These are phyloP conservation scores for Prionailurus viverrinus DNA, from an alignment of 2,113 vertebrate genomes.

Conservation along the genomic window DNA sequence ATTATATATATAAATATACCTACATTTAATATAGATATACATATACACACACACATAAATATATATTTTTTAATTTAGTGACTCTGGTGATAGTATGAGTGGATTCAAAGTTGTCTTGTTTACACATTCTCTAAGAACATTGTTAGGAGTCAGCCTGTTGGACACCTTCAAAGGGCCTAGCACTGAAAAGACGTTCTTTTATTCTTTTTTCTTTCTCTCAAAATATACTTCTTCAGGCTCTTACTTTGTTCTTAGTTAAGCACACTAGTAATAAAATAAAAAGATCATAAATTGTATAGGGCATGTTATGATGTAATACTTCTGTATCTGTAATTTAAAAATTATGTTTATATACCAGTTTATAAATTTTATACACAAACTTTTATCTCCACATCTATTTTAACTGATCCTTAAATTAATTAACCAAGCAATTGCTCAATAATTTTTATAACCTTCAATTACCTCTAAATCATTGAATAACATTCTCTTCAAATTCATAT, in stretches of 20 bases:
- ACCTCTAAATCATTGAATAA: slow-evolving; percentile 52
- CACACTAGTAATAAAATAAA: slow-evolving; percentile 49
- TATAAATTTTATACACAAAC: not conserved
- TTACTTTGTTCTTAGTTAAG: slow-evolving; percentile 62
- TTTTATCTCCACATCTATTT: slow-evolving; percentile 26
- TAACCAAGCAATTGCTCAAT: slow-evolving; percentile 22
- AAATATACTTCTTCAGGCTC: slow-evolving; percentile 46
- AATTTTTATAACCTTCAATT: slow-evolving; percentile 49
- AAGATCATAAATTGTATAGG: not conserved
- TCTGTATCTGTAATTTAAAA: slow-evolving; percentile 51
- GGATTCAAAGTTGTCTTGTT: not conserved
- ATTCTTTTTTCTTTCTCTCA: slow-evolving; percentile 34
- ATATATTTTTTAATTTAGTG: not conserved
- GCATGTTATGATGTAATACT: slow-evolving; percentile 26
- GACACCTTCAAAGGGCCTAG: slow-evolving; percentile 13
- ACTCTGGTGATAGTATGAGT: slow-evolving; percentile 24
- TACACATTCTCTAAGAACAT: slow-evolving; percentile 8
- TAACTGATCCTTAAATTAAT: not conserved
- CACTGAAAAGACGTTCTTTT: not conserved
- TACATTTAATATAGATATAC: not conserved
- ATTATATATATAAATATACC: not conserved
- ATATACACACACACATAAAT: not conserved
- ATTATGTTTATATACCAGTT: too few species aligned
- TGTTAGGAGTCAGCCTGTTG: slow-evolving; percentile 29
- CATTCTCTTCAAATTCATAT: slow-evolving; percentile 36